These are phyloP conservation scores for Ruditapes philippinarum DNA, from an alignment of 1,140 invertebrate species.

Conservation along the genomic window DNA sequence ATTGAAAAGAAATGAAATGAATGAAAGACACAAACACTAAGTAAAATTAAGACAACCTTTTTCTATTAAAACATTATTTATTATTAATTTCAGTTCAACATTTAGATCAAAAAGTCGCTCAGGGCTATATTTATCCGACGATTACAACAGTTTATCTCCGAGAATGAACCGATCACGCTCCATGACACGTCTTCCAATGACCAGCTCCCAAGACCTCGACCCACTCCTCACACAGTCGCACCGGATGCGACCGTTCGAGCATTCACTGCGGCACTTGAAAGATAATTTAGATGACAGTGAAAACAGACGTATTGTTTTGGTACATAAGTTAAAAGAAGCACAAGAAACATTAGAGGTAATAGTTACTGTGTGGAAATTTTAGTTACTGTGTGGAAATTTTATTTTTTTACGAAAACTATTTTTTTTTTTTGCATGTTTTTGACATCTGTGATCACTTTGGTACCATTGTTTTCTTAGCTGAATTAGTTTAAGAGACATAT, in stretches of 20 bases:
- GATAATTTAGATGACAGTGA: constrained; percentile 82
- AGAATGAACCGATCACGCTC: constrained; percentile 76
- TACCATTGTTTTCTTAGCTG: too few species aligned
- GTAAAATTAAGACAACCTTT: too few species aligned
- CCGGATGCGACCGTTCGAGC: constrained; percentile 58
- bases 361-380: neutral
- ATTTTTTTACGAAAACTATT: too few species aligned
- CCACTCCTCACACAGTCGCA: constrained; percentile 33
- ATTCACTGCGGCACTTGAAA: constrained; percentile 72
- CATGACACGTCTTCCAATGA: constrained; percentile 73
- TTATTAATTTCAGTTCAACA: constrained; percentile 70
- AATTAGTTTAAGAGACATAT: too few species aligned
- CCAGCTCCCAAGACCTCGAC: constrained; percentile 66
- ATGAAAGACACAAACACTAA: too few species aligned
- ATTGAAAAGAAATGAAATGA: too few species aligned
- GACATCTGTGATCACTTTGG: too few species aligned
- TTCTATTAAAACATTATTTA: neutral
- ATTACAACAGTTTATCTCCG: constrained; percentile 43
- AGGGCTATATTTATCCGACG: constrained; percentile 36
- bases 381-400: too few species aligned
- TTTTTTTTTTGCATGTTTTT: too few species aligned
- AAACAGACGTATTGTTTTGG: constrained; percentile 77
- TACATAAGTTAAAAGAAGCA: constrained; percentile 84
- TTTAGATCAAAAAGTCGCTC: constrained; percentile 71
- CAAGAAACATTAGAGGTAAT: constrained; percentile 83